Evolutionary conservation across 2,888 invertebrate genomes (phyloP), one percentile per base, ranked within the genome.

Genomic region (Tanaodytes sp.): DNA sequence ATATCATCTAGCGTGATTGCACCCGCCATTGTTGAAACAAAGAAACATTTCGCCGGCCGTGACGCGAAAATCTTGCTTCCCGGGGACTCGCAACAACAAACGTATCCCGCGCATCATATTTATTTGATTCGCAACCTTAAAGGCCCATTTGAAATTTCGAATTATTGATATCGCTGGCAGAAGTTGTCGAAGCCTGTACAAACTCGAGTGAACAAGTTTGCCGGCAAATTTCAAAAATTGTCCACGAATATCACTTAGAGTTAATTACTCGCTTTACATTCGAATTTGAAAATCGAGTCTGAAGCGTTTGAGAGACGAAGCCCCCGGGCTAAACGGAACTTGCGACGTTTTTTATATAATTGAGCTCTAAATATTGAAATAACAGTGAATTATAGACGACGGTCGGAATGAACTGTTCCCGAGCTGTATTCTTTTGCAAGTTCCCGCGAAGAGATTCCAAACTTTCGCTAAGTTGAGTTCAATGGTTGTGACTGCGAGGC

Each of bases 381-480:
- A 23, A 37, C 12, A 57, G 27, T 55, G 14, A 45, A 57, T 37
- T 57, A 57, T 57, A 45, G n/a, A 45, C 16, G 45, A 16, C 23
- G 20, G 11, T 45, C 20, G 20, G 43, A 43, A 14, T 45, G 27
- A 37, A 45, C 45, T 45, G 23, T 33, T 43, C 36, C 15, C 55
- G 27, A 12, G 37, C 12, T 19, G 46, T 37, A 57, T 46, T 57
- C 46, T 46, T 46, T 30, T 37, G n/a, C 0, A 37, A 45, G 27
- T 57, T 57, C 19, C 37, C 27, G 9, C 23, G 58, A 42, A 39
- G 48, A 20, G 48, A 18, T 31, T 49, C 49, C 31, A 49, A 49
- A 59, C 42, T 43, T 61, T 61, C 45, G 43, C 43, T 51, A 51
- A 51, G 45, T 37, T 37, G 43, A 61, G 43, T 61, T 61, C 43